These are phyloP conservation scores for Ptychoptera contaminata DNA, from an alignment of 2,888 invertebrate genomes.

Conservation along the genomic window DNA sequence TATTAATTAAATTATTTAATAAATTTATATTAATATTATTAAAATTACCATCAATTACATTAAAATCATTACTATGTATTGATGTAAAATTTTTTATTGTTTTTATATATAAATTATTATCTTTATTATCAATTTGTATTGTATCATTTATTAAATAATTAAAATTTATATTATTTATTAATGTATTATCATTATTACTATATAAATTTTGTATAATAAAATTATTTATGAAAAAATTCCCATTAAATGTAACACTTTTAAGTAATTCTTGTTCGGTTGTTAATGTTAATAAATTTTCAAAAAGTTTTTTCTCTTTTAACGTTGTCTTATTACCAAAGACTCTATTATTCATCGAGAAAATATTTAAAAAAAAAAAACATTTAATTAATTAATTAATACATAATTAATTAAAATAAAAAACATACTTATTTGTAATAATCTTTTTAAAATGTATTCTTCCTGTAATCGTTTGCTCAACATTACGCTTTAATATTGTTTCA, in stretches of 20 bases:
- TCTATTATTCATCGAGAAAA: background rate
- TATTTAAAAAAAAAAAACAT: background rate
- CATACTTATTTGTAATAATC: constrained; percentile 19
- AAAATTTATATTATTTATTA: constrained; percentile 29
- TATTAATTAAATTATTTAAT: too few species aligned
- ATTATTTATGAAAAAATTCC: constrained; percentile 1
- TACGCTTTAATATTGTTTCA: constrained; percentile 25
- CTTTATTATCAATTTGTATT: too few species aligned
- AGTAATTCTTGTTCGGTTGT: background rate
- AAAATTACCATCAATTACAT: too few species aligned
- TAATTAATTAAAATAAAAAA: background rate
- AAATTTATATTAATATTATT: too few species aligned
- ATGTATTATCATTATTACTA: constrained; percentile 26
- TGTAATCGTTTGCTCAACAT: constrained; percentile 31
- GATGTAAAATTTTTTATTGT: too few species aligned
- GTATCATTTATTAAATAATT: constrained; percentile 18
- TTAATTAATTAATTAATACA: background rate
- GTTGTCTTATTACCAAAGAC: background rate
- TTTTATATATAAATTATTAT: too few species aligned
- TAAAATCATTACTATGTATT: too few species aligned
- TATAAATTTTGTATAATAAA: constrained; percentile 12
- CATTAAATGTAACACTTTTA: background rate
- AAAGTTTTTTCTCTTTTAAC: background rate
- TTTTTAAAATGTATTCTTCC: constrained; percentile 29
- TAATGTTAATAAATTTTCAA: background rate